Conservation (phyloP, 2,888 invertebrate genomes). For the Parascotia fuliginaria region DNA sequence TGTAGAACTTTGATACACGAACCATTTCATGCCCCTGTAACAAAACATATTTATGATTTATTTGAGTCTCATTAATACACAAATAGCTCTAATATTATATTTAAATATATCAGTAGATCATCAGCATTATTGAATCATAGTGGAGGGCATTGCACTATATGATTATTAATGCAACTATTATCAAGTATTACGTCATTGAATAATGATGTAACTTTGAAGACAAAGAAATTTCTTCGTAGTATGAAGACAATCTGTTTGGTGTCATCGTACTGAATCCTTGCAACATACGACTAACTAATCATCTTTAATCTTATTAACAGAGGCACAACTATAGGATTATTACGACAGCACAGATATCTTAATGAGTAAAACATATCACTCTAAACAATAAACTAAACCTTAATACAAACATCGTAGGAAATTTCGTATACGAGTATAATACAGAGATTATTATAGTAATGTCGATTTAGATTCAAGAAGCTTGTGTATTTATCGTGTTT, state of each 20-base stretch:
- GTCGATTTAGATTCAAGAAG: conserved; percentile 12
- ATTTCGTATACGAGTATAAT: too few species aligned
- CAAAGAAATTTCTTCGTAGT: conserved; percentile 10
- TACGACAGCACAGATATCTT: conserved; percentile 25
- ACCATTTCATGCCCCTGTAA: conserved; percentile 95
- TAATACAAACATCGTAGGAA: conserved; percentile 12
- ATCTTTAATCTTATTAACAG: conserved; percentile 71
- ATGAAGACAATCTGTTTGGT: conserved; percentile 33
- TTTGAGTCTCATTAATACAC: neutral
- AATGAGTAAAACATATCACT: conserved; percentile 23
- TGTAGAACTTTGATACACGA: conserved; percentile 95
- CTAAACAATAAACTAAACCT: neutral
- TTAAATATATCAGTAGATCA: too few species aligned
- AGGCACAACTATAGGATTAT: conserved; percentile 25
- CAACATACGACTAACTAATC: conserved; percentile 62
- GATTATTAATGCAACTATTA: too few species aligned
- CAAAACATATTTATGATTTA: conserved; percentile 27
- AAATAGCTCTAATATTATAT: neutral
- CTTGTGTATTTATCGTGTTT: neutral
- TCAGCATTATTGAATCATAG: too few species aligned
- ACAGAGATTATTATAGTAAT: too few species aligned
- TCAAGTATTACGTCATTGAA: neutral
- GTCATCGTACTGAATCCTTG: conserved; percentile 73
- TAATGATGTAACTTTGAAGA: neutral
- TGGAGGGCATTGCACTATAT: neutral